phyloP scores from a whole-genome alignment of 2,888 invertebrate genomes.

The Dilophus febrilis region DNA sequence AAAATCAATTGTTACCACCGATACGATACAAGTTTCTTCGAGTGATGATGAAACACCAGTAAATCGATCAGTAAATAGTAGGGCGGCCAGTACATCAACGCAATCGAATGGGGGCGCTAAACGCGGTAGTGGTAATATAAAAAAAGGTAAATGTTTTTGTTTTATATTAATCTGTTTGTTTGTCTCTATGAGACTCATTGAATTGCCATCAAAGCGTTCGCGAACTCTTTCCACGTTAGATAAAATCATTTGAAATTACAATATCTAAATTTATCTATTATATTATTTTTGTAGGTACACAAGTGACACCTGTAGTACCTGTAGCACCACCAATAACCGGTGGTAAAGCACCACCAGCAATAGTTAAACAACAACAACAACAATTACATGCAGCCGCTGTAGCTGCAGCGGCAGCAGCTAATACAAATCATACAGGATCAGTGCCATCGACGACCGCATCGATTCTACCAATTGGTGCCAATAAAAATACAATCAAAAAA shows the following conservation, averaged over 20 bases:
- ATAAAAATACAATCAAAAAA: conserved; percentile 17
- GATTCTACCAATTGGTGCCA: no score
- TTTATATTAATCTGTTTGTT: no score
- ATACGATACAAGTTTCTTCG: conserved; percentile 29
- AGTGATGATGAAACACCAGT: conserved; percentile 39
- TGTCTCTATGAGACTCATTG: no score
- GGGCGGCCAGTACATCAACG: no score
- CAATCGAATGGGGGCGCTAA: conserved; percentile 21
- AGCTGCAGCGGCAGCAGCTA: not conserved
- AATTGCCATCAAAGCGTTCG: no score
- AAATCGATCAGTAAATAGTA: no score
- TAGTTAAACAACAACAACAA: conserved; percentile 15
- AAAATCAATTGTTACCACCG: conserved; percentile 23
- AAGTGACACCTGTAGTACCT: no score
- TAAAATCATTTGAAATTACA: no score
- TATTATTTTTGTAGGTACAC: no score
- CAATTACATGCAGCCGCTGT: not conserved
- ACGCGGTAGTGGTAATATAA: conserved; percentile 7
- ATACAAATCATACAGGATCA: no score
- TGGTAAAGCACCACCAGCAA: conserved; percentile 27
- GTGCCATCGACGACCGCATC: conserved; percentile 16
- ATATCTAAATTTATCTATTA: no score
- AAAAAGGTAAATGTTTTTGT: not conserved
- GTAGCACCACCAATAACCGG: conserved; percentile 20
- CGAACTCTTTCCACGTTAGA: no score